phyloP scores from a whole-genome alignment of 2,113 vertebrate genomes.

The Salvator merianae region DNA sequence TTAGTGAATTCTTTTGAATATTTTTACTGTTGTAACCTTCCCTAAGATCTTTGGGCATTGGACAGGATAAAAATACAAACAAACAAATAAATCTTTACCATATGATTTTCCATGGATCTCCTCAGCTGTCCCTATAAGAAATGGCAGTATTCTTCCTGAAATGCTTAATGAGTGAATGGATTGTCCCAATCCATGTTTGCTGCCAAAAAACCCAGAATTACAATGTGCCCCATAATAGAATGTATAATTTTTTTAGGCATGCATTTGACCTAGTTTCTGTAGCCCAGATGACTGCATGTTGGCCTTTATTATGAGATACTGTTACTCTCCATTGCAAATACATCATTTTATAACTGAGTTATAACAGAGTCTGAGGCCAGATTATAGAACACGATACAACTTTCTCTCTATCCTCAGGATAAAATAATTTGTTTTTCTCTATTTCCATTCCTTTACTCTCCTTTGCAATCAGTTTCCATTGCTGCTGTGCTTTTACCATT shows the following conservation, averaged over 20 bases:
- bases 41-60: no score
- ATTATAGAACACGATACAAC: neutral
- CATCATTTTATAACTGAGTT: neutral
- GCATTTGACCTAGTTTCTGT: neutral
- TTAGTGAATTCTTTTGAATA: no score
- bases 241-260: neutral
- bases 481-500: neutral
- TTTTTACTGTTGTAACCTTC: no score
- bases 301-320: neutral
- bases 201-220: neutral
- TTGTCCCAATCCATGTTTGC: neutral
- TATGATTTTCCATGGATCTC: neutral
- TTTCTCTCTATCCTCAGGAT: slow-evolving; percentile 22
- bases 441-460: neutral
- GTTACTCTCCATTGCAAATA: neutral
- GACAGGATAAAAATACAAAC: no score
- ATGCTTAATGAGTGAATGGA: neutral
- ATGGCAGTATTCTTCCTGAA: neutral
- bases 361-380: neutral
- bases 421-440: neutral
- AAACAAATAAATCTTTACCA: no score
- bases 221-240: neutral
- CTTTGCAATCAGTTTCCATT: slow-evolving; percentile 15
- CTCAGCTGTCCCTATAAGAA: neutral
- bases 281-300: neutral